Conservation (phyloP, 2,888 invertebrate genomes). For the Hypselothyrea guttata region DNA sequence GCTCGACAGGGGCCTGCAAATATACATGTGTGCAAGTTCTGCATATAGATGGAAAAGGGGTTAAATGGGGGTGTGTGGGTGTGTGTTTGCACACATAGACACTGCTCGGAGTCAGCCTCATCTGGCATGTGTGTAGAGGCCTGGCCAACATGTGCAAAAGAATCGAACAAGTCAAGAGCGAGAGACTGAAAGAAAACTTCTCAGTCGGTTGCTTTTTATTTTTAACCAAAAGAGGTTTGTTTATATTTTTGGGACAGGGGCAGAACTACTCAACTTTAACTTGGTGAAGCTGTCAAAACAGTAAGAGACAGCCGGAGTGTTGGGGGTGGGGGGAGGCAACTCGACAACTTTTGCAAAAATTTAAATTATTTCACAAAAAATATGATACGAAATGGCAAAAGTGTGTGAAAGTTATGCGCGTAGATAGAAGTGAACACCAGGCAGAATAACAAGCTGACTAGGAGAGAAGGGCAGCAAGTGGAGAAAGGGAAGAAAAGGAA, state of each 20-base stretch:
- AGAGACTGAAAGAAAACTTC: conserved; percentile 35
- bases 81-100: conserved; percentile 47
- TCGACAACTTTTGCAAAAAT: conserved; percentile 39
- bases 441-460: no score
- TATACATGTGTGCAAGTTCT: conserved; percentile 31
- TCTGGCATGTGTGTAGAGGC: conserved; percentile 65
- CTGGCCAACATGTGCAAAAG: conserved; percentile 67
- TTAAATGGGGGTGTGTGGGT: conserved; percentile 67
- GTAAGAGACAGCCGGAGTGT: conserved; percentile 7
- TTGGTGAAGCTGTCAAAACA: conserved; percentile 67
- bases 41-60: conserved; percentile 28
- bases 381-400: conserved; percentile 22
- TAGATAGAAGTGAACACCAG: not conserved
- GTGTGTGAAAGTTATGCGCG: conserved; percentile 43
- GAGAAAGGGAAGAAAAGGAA: not conserved
- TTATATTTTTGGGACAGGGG: conserved; percentile 14
- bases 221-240: conserved; percentile 36
- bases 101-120: conserved; percentile 39
- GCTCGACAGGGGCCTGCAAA: conserved; percentile 42
- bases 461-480: no score
- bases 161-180: conserved; percentile 53
- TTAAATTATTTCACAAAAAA: conserved; percentile 51
- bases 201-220: conserved; percentile 18
- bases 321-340: conserved; percentile 3
- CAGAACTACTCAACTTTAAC: conserved; percentile 64